Conservation (phyloP, 2,888 invertebrate genomes). For the Oxytorus armatus region DNA sequence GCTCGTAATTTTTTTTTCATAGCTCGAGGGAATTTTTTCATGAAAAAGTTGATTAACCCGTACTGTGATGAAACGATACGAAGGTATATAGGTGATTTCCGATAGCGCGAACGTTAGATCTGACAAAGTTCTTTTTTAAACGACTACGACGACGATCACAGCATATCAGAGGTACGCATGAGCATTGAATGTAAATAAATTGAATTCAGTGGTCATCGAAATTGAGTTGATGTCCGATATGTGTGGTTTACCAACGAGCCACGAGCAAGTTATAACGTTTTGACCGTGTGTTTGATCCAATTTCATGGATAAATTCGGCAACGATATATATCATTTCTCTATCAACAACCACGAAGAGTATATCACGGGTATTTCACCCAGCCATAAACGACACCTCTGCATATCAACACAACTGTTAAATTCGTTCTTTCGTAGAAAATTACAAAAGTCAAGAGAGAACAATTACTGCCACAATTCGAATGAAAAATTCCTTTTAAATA, state of each 20-base stretch:
- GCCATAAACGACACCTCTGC: conserved; percentile 47
- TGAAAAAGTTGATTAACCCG: too few species aligned
- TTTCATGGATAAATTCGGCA: conserved; percentile 48
- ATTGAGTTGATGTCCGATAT: conserved; percentile 70
- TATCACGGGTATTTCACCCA: too few species aligned
- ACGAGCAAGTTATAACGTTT: conserved; percentile 26
- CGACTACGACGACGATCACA: conserved; percentile 11
- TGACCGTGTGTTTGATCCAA: conserved; percentile 48
- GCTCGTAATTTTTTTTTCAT: too few species aligned
- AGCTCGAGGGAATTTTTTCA: too few species aligned
- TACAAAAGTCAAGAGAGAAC: too few species aligned
- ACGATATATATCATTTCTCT: conserved; percentile 18
- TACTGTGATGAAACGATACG: too few species aligned
- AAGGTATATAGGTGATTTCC: too few species aligned
- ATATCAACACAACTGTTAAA: neutral
- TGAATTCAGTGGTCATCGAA: conserved; percentile 72
- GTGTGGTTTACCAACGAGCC: conserved; percentile 16
- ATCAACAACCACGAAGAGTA: too few species aligned
- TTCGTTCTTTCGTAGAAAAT: too few species aligned
- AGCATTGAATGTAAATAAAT: conserved; percentile 73
- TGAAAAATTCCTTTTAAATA: too few species aligned
- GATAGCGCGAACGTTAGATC: neutral
- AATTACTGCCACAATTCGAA: too few species aligned
- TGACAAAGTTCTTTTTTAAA: neutral
- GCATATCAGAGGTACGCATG: conserved; percentile 67